These are phyloP conservation scores for Halcyon malimbica DNA, from an alignment of 2,113 vertebrate genomes.

Conservation along the genomic window DNA sequence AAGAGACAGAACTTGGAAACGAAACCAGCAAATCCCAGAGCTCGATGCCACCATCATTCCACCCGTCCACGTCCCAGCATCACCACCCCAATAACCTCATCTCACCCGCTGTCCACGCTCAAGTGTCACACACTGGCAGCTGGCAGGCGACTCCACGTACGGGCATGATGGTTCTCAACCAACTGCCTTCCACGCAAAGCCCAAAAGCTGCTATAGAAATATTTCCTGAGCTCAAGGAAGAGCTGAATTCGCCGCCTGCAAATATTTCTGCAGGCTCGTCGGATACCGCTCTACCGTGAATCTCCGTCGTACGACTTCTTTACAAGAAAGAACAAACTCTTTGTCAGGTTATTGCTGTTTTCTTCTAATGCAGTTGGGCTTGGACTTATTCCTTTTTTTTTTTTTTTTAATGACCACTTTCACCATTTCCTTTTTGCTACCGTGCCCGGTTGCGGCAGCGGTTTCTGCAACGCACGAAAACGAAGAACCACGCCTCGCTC, in stretches of 20 bases:
- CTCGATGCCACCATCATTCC: neutral
- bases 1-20: neutral
- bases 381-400: neutral
- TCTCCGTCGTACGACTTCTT: accelerated
- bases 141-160: neutral
- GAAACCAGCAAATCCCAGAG: neutral
- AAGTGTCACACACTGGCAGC: accelerated
- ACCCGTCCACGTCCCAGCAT: accelerated
- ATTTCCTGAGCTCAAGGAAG: neutral
- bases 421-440: neutral
- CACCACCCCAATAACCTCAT: accelerated
- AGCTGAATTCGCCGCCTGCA: neutral
- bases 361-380: neutral
- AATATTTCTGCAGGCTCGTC: accelerated
- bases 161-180: neutral
- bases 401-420: neutral
- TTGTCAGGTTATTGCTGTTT: neutral
- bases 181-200: neutral
- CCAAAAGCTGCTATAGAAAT: neutral
- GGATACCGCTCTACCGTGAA: neutral
- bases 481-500: neutral
- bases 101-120: accelerated
- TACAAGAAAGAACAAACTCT: neutral
- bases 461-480: neutral
- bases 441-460: neutral